A percentile compares a stretch with the other conserved stretches of the same genome.
Conservation (phyloP, 2,113 vertebrate genomes). For the Sus scrofa region DNA sequence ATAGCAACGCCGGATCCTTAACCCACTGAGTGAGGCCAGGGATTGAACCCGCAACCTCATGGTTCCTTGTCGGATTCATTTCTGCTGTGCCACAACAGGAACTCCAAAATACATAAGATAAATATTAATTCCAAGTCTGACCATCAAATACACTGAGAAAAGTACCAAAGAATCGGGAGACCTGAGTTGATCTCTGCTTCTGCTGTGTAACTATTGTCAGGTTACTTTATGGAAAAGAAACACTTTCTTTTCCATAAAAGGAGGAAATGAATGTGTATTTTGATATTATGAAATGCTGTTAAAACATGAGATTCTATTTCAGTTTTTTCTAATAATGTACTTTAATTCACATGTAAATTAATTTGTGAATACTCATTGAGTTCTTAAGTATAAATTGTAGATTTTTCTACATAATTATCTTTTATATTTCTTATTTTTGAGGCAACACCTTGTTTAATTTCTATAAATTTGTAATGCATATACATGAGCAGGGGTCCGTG, state of each 20-base stretch:
- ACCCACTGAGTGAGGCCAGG: too few relatives aligned
- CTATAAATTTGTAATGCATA: neutral
- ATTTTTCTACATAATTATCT: neutral
- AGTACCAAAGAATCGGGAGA: neutral
- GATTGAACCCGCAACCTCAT: too few relatives aligned
- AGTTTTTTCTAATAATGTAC: neutral
- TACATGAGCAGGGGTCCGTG: neutral
- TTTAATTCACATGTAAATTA: conserved; percentile 26
- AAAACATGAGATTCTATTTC: conserved; percentile 25
- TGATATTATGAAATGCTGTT: neutral
- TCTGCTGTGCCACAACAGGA: too few relatives aligned
- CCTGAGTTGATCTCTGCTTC: neutral
- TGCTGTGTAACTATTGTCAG: neutral
- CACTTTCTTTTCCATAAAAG: neutral
- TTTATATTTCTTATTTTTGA: conserved; percentile 38
- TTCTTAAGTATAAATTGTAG: neutral
- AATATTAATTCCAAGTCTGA: conserved; percentile 7
- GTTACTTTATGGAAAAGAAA: too few relatives aligned
- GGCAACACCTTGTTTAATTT: neutral
- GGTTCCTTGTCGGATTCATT: too few relatives aligned
- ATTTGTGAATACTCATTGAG: neutral
- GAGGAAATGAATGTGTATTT: neutral
- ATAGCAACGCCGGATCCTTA: too few relatives aligned
- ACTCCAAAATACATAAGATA: neutral
- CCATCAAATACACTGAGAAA: neutral